A percentile compares a stretch with the other conserved stretches of the same genome.
phyloP scores from a whole-genome alignment of 2,888 invertebrate genomes.

The Brassicogethes aeneus region DNA sequence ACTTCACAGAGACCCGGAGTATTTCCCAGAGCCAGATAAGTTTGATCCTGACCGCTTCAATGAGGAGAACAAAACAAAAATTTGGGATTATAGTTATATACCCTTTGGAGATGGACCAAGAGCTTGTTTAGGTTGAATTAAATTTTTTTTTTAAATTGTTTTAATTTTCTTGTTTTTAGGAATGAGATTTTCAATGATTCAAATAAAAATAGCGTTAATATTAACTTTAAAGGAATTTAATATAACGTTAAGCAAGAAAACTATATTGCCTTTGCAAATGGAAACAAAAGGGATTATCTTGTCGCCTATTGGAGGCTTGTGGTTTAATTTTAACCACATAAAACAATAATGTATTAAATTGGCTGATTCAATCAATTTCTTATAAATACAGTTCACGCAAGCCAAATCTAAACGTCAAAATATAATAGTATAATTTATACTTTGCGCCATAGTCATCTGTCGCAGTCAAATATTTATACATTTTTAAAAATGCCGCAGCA shows the following conservation, averaged over 20 bases:
- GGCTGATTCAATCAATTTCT: not conserved
- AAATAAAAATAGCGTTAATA: slow-evolving; percentile 46
- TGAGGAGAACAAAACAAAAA: slow-evolving; percentile 39
- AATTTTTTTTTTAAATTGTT: not conserved
- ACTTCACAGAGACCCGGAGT: slow-evolving; percentile 48
- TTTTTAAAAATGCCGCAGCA: too few species aligned
- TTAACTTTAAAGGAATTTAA: slow-evolving; percentile 39
- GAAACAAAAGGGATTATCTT: slow-evolving; percentile 38
- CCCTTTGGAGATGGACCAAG: slow-evolving; percentile 51
- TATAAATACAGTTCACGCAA: too few species aligned
- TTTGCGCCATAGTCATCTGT: too few species aligned
- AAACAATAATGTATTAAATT: slow-evolving; percentile 6
- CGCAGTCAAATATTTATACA: too few species aligned
- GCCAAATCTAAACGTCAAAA: too few species aligned
- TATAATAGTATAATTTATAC: too few species aligned
- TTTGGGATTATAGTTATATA: slow-evolving; percentile 43
- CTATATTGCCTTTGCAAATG: slow-evolving; percentile 36
- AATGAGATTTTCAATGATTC: slow-evolving; percentile 46
- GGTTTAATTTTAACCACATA: slow-evolving; percentile 33
- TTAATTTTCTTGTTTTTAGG: slow-evolving; percentile 34
- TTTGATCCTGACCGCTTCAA: slow-evolving; percentile 52
- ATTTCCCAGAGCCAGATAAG: slow-evolving; percentile 47
- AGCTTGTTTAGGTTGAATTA: slow-evolving; percentile 44
- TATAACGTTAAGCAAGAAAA: slow-evolving; percentile 32
- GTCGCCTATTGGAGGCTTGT: slow-evolving; percentile 36